These are phyloP conservation scores for Aviceda subcristata DNA, from an alignment of 2,113 vertebrate genomes.

Conservation along the genomic window DNA sequence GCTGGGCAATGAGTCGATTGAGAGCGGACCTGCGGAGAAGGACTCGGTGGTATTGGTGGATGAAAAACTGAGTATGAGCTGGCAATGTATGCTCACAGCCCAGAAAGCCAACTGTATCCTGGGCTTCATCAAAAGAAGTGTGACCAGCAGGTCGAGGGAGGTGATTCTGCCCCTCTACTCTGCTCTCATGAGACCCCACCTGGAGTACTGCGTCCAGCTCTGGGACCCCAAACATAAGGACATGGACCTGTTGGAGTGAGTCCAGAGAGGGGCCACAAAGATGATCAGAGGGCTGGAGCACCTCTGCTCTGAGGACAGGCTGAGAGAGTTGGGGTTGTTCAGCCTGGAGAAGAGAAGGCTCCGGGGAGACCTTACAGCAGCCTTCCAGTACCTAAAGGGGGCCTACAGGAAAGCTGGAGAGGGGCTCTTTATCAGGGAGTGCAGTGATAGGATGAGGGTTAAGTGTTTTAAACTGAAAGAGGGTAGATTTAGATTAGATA, in stretches of 20 bases:
- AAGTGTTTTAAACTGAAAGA: not conserved
- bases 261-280: not conserved
- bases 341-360: not conserved
- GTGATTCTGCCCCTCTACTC: rapidly evolving
- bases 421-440: not conserved
- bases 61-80: not conserved
- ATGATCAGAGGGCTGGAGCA: not conserved
- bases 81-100: rapidly evolving
- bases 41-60: rapidly evolving
- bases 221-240: rapidly evolving
- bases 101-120: not conserved
- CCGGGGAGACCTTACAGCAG: rapidly evolving
- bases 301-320: not conserved
- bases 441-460: not conserved
- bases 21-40: not conserved
- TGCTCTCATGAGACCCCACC: rapidly evolving
- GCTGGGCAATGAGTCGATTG: not conserved
- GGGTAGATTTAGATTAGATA: not conserved
- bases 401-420: not conserved
- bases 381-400: not conserved
- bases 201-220: not conserved
- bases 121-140: not conserved
- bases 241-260: rapidly evolving
- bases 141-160: not conserved
- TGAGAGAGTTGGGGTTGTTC: not conserved